These are phyloP conservation scores for Lucinisca nassula DNA, from an alignment of 2,888 invertebrate species.

Conservation along the genomic window DNA sequence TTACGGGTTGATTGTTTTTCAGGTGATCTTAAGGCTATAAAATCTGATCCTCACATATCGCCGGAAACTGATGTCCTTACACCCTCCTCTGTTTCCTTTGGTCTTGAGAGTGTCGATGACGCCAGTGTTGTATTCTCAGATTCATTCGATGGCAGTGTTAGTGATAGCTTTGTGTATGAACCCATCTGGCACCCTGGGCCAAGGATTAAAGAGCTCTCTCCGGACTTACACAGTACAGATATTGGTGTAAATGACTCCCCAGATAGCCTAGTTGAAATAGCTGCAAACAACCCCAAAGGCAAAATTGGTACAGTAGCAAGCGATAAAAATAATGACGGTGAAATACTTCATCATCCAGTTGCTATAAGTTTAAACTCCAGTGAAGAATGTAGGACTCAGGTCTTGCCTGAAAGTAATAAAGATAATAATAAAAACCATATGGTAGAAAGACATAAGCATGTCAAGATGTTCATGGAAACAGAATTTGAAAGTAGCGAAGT, in stretches of 20 bases:
- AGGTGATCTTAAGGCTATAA: background rate
- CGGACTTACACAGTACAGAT: background rate
- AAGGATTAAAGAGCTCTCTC: background rate
- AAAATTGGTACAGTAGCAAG: background rate
- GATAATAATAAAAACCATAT: background rate
- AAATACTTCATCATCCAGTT: background rate
- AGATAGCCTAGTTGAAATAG: background rate
- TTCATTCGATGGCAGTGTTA: background rate
- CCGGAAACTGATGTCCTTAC: background rate
- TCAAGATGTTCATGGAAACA: background rate
- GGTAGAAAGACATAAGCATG: background rate
- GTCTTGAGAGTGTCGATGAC: background rate
- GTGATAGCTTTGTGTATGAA: background rate
- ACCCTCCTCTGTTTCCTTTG: background rate
- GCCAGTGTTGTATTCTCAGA: slow-evolving; percentile 9
- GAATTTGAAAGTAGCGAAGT: slow-evolving; percentile 3
- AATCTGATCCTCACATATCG: slow-evolving; percentile 4
- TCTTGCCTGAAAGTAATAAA: background rate
- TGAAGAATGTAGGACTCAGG: too few relatives aligned
- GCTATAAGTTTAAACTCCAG: too few relatives aligned
- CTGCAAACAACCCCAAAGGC: background rate
- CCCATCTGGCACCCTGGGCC: background rate
- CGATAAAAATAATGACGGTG: background rate
- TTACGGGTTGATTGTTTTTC: too few relatives aligned
- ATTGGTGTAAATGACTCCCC: too few relatives aligned